Percentiles rank a stretch among this genome's conserved stretches.
Evolutionary conservation across 1,140 invertebrate genomes (phyloP).

Genomic region (Gyrodactylus salaris): DNA sequence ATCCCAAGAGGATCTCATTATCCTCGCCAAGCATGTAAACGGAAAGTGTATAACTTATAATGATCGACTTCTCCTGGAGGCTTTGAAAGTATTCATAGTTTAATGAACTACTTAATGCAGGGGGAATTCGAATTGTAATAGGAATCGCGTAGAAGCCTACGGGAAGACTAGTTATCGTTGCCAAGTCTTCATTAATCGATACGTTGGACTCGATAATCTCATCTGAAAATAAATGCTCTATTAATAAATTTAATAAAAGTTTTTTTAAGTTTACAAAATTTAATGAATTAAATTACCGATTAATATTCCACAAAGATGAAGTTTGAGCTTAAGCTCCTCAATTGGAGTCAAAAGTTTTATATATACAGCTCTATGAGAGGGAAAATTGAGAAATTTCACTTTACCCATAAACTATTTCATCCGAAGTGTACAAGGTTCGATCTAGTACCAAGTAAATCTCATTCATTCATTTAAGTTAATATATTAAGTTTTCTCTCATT

Average conservation of each 20-base stretch:
- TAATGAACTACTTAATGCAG: background rate
- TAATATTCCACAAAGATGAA: background rate
- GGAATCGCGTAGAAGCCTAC: background rate
- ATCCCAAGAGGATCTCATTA: background rate
- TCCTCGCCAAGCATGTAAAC: background rate
- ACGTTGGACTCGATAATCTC: background rate
- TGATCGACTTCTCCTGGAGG: background rate
- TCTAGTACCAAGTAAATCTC: background rate
- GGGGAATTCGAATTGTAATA: background rate
- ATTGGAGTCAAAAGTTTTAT: background rate
- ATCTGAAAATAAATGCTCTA: too few species aligned
- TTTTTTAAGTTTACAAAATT: background rate
- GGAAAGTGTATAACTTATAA: background rate
- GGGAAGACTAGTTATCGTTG: background rate
- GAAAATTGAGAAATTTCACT: background rate
- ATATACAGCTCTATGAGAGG: background rate
- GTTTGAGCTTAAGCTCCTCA: background rate
- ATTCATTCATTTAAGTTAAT: background rate
- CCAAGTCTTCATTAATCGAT: background rate
- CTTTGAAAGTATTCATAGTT: background rate
- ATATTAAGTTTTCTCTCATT: too few species aligned
- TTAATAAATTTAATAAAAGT: too few species aligned
- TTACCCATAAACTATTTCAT: background rate
- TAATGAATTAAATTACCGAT: background rate
- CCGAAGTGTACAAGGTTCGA: background rate